Base-by-base conservation (phyloP, 2,797 vertebrate genomes). In the Tenualosa thibaudeaui region DNA sequence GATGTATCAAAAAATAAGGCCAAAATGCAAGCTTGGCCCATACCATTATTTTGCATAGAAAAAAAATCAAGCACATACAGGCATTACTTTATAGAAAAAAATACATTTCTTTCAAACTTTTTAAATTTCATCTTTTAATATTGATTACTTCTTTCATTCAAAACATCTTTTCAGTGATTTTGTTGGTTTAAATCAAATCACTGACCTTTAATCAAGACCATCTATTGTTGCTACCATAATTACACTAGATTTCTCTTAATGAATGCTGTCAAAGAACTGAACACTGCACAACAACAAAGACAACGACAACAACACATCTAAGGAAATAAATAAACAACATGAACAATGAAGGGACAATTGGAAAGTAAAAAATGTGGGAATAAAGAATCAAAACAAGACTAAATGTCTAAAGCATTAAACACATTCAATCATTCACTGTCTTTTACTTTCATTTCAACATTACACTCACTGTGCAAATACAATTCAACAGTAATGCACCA, bases 11-110 rank as follows among this genome's bases (percentile, higher is more conserved):
- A 62, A 84, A 84, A 78, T 56, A 88, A 31, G 31, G 81, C 88
- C 78, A 84, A 84, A 86, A 90, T 78, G 81, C 82, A 78, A 85
- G 81, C 58, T 81, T 56, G 12, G 82, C 81, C 83, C 90, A 88
- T 89, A 89, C 85, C 87, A 85, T 78, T 24, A 71, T 83, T 54
- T 86, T 92, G 89, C 91, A 90, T 90, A 89, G 89, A 89, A 90
- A 84, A 85, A 81, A 85, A 81, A 46, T 81, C 83, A 58, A 81
- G 40, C 81, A 86, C 12, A 51, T 71, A 84, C 62, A 85, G 53
- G 87, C 82, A 81, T 81, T 2, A 15, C 49, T 58, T 81, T 43
- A 81, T 88, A 19, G 85, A 82, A n/a, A 86, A 84, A 88, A 85
- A 5, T 51, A 90, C 83, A 83, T 85, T n/a, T 53, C 65, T 43